phyloP scores from a whole-genome alignment of 2,113 vertebrate species.

The Gavia stellata region DNA sequence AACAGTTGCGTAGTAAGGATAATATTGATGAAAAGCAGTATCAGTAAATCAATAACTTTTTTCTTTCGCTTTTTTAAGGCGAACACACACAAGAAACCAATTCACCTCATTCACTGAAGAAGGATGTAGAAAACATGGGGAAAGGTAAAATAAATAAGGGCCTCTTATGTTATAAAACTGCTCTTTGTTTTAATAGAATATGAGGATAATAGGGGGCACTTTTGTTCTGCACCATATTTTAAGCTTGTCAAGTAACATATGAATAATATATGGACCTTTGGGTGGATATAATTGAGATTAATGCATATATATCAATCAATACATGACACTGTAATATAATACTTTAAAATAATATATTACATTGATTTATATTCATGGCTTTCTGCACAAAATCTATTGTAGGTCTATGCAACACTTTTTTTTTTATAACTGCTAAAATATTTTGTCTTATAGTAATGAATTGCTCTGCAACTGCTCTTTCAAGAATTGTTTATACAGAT shows the following conservation, averaged over 20 bases:
- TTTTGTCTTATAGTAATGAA: constrained; percentile 76
- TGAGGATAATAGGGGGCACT: constrained; percentile 73
- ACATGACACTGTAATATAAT: constrained; percentile 83
- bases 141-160: constrained; percentile 85
- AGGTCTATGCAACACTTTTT: constrained; percentile 55
- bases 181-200: constrained; percentile 68
- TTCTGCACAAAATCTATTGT: constrained; percentile 81
- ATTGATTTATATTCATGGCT: constrained; percentile 88
- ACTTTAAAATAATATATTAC: constrained; percentile 88
- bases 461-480: constrained; percentile 63
- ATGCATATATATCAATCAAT: constrained; percentile 87
- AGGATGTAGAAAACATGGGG: constrained; percentile 96
- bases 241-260: constrained; percentile 83
- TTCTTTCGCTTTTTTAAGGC: constrained; percentile 64
- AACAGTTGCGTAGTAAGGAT: not conserved
- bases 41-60: constrained; percentile 29
- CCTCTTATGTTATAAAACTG: constrained; percentile 40
- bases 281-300: constrained; percentile 87
- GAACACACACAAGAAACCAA: constrained; percentile 85
- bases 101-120: constrained; percentile 88
- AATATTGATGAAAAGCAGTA: not conserved
- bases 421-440: constrained; percentile 67
- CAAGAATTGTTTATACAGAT: constrained; percentile 72
- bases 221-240: constrained; percentile 78
- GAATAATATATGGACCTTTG: constrained; percentile 85